Evolutionary conservation across 2,888 invertebrate species (phyloP), one percentile per base, ranked within the genome.

Genomic region (Erpobdella octoculata): DNA sequence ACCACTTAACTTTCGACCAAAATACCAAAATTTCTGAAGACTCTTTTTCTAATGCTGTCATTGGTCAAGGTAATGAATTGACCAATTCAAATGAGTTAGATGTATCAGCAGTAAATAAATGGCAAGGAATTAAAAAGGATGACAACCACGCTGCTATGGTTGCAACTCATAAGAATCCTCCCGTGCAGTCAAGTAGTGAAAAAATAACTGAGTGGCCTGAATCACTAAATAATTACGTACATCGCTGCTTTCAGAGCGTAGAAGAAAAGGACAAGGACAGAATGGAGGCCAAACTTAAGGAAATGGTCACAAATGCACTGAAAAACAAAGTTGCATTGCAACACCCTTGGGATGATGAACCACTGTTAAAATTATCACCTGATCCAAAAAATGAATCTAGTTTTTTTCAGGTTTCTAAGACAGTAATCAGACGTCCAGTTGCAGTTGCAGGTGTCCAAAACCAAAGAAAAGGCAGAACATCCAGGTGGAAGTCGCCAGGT

Each of bases 341-440:
- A 0, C 91, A 92, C 80, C 92, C 97, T 85, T 98, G 98, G 98
- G 90, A 90, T 78, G 89, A 88, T 75, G 96, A 97, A 82, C 91
- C 94, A 37, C 18, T 71, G 31, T n/a, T 69, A 25, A 46, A 15
- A 2, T 35, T 72, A 53, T 53, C 53, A 6, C 53, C 53, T 28
- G 28, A 53, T 8, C 53, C 21, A 53, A 53, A 28, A 28, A 28
- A 53, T 53, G 53, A 6, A 53, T 53, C 53, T 53, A 53, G 28
- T 53, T 53, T 53, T 53, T 53, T 53, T 25, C 53, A 53, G 53
- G 53, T 28, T 53, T 53, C 53, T 25, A 53, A 53, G 21, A 53
- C 21, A 28, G 21, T 53, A 53, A 28, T 21, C 28, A 53, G n/a
- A n/a, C n/a, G 64, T 28, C 28, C 61, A 37, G 62, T 25, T 18